Conservation (phyloP, 2,113 vertebrate genomes). For the Aphyosemion australe region DNA sequence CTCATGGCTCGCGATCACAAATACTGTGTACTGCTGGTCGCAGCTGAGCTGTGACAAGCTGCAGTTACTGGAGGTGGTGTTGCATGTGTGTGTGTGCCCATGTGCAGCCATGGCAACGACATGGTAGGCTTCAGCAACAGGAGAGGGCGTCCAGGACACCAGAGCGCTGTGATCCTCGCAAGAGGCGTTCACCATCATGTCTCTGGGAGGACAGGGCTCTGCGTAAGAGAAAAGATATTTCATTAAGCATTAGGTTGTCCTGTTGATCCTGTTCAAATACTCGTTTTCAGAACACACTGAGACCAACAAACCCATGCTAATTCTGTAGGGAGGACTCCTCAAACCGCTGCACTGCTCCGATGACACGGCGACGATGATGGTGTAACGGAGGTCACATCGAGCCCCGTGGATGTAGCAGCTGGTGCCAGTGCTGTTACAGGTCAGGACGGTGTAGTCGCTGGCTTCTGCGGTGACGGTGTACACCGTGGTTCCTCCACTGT, state of each 20-base stretch:
- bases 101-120: conserved; percentile 41
- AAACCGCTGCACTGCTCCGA: conserved; percentile 65
- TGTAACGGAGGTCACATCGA: conserved; percentile 70
- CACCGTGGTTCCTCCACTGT: conserved; percentile 5
- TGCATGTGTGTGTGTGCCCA: conserved; percentile 54
- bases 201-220: conserved; percentile 70
- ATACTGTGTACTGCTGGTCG: conserved; percentile 62
- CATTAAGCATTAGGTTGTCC: too few relatives aligned
- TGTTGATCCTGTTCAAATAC: too few relatives aligned
- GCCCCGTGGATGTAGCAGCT: conserved; percentile 70
- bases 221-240: background rate
- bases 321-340: conserved; percentile 67
- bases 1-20: conserved; percentile 60
- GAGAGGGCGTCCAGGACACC: conserved; percentile 69
- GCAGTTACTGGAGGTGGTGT: conserved; percentile 63
- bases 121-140: conserved; percentile 60
- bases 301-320: conserved; percentile 70
- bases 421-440: conserved; percentile 58
- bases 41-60: conserved; percentile 63
- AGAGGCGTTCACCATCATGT: conserved; percentile 31
- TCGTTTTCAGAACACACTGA: background rate
- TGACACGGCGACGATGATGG: conserved; percentile 65
- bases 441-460: conserved; percentile 41
- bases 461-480: conserved; percentile 72
- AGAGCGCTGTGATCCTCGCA: conserved; percentile 53